These are phyloP conservation scores for Lateolabrax maculatus DNA, from an alignment of 2,797 vertebrate species.

Conservation along the genomic window DNA sequence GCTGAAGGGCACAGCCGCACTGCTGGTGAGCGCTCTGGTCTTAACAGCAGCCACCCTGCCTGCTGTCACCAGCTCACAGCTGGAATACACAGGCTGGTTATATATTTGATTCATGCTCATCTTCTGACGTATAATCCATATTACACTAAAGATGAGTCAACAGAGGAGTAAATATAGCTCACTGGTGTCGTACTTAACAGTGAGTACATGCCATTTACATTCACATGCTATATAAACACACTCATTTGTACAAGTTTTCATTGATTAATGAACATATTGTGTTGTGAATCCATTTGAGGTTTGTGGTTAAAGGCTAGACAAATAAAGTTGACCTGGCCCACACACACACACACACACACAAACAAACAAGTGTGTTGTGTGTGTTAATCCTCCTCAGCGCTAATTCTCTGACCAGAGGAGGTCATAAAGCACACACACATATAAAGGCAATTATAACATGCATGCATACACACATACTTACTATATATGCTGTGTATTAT, in stretches of 20 bases:
- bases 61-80: conserved; percentile 61
- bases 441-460: conserved; percentile 26
- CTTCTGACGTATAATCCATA: conserved; percentile 65
- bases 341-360: conserved; percentile 25
- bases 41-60: conserved; percentile 52
- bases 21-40: conserved; percentile 44
- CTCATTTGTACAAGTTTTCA: background rate
- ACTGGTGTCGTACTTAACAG: conserved; percentile 14
- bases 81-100: conserved; percentile 55
- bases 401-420: conserved; percentile 61
- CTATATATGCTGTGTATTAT: conserved; percentile 7
- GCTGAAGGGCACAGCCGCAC: conserved; percentile 48
- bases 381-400: conserved; percentile 62
- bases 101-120: conserved; percentile 58
- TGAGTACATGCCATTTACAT: conserved; percentile 21
- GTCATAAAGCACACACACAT: conserved; percentile 14
- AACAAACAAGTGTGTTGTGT: background rate
- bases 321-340: conserved; percentile 27
- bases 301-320: conserved; percentile 9
- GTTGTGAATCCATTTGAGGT: conserved; percentile 18
- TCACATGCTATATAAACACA: conserved; percentile 25
- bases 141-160: conserved; percentile 62
- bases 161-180: conserved; percentile 63
- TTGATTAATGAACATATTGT: conserved; percentile 24
- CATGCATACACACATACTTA: conserved; percentile 28